Conservation (phyloP, 2,888 invertebrate genomes). For the Callyntrura sp. region DNA sequence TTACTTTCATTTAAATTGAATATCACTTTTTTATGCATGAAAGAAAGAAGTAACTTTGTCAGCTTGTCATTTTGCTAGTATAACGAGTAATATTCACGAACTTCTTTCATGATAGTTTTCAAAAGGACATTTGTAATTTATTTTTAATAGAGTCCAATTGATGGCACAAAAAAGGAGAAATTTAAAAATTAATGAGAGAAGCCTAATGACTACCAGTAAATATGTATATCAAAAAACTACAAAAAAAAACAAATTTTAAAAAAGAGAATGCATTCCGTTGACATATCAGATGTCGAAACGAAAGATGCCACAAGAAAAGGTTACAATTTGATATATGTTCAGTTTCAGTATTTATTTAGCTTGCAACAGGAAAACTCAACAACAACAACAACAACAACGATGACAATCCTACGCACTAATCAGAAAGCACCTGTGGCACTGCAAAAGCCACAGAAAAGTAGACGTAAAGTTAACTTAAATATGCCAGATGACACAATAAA, state of each 20-base stretch:
- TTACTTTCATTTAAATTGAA: neutral
- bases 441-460: slow-evolving; percentile 57
- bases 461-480: slow-evolving; percentile 67
- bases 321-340: neutral
- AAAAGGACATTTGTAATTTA: slow-evolving; percentile 44
- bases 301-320: slow-evolving; percentile 4
- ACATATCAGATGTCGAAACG: slow-evolving; percentile 29
- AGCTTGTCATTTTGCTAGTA: slow-evolving; percentile 17
- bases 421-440: slow-evolving; percentile 39
- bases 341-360: slow-evolving; percentile 10
- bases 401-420: slow-evolving; percentile 52
- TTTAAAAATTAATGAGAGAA: neutral
- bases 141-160: neutral
- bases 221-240: neutral
- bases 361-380: slow-evolving; percentile 1
- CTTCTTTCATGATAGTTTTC: slow-evolving; percentile 3
- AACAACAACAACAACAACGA: no score
- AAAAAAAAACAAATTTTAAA: neutral
- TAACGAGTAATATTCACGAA: slow-evolving; percentile 15
- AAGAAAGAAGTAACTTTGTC: neutral
- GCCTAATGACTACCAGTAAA: neutral
- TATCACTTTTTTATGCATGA: neutral
- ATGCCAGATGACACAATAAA: slow-evolving; percentile 75
- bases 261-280: neutral
- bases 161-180: no score